A percentile compares a stretch with the other conserved stretches of the same genome.
These are phyloP conservation scores for Caloenas nicobarica DNA, from an alignment of 2,113 vertebrate species.

Conservation along the genomic window DNA sequence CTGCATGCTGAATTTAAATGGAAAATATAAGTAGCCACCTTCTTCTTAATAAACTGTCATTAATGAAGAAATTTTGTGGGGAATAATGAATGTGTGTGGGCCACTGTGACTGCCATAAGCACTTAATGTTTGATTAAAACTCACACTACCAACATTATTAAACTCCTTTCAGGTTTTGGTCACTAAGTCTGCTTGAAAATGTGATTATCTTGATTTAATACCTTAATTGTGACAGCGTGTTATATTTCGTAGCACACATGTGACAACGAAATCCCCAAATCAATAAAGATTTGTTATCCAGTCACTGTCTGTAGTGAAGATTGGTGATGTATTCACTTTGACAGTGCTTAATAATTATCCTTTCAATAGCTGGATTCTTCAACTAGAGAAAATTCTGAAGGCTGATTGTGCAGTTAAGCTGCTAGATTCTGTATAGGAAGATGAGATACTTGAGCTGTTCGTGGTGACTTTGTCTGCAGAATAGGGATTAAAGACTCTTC, in stretches of 20 bases:
- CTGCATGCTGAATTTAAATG: background rate
- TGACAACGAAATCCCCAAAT: background rate
- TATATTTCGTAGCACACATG: fast-evolving
- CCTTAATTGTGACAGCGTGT: background rate
- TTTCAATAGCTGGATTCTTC: background rate
- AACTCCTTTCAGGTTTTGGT: background rate
- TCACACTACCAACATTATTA: background rate
- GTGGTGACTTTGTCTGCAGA: background rate
- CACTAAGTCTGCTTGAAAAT: background rate
- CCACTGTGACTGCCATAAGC: background rate
- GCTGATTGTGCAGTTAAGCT: background rate
- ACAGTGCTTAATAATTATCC: background rate
- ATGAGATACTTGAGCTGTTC: background rate
- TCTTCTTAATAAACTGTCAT: background rate
- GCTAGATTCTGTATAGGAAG: background rate
- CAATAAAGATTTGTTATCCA: background rate
- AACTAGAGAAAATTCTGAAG: background rate
- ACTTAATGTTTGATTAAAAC: background rate
- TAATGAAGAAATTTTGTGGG: background rate
- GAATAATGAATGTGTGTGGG: background rate
- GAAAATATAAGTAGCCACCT: background rate
- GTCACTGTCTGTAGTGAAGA: background rate
- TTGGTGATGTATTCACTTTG: background rate
- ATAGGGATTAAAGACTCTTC: background rate
- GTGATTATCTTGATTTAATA: background rate